Evolutionary conservation across 2,797 vertebrate species (phyloP), one percentile per base, ranked within the genome.

Genomic region (Alcedo quadribrachys): DNA sequence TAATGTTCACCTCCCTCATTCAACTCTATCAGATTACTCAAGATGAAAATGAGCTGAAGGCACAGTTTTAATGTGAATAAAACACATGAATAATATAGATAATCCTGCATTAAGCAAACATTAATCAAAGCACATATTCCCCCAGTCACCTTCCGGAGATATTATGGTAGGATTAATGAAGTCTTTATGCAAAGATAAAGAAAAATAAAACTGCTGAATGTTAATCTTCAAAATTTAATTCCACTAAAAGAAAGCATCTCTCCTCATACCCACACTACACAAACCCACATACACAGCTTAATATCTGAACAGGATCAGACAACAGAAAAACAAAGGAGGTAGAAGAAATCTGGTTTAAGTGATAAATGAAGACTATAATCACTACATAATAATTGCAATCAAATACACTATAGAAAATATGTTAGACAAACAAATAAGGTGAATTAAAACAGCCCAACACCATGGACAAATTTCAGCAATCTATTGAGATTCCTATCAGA

Each of bases 81-180:
- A 97, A 94, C 92, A 95, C 91, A 91, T 91, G 86, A 94, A 95
- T 92, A 97, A 96, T 94, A 94, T 51, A 85, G 88, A 87, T 94
- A 95, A 97, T 96, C 94, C 84, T 85, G 67, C 50, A 92, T 95
- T 97, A 96, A 97, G 92, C 85, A 97, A 97, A 96, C 81, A 96
- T 97, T 96, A 97, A 97, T 97, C 96, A 96, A 91, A 91, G 58
- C 2, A 1, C 87, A 54, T 84, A 96, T 96, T 93, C 69, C 75
- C 73, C 79, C 42, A 40, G 95, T 95, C 96, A 96, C 87, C 86
- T 96, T 96, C 94, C 80, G 66, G 83, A 96, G 90, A 94, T 83
- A 88, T 92, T 93, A 88, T 5, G 71, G 90, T 45, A 96, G 79
- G 90, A 96, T 96, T 97, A 96, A 96, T 94, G 94, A 85, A 96